Evolutionary conservation across 2,113 vertebrate genomes (phyloP).

Genomic region (Myrmecobius fasciatus): DNA sequence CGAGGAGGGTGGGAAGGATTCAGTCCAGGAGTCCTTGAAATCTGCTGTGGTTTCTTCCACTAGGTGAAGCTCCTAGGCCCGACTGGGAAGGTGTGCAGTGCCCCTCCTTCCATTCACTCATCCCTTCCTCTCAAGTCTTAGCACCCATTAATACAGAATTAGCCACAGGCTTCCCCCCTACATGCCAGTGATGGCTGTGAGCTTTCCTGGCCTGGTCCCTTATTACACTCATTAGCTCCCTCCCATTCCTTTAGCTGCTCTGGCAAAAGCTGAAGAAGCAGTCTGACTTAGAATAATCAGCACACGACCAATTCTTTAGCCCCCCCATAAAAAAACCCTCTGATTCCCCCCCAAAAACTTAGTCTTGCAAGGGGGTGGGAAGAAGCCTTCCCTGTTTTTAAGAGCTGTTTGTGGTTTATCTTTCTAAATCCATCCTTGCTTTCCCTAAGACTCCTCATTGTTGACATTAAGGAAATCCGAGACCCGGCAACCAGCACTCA

Average conservation of each 20-base stretch:
- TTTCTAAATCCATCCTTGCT: slow-evolving; percentile 17
- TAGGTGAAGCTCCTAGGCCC: slow-evolving; percentile 32
- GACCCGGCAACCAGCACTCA: slow-evolving; percentile 12
- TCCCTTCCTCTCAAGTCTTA: slow-evolving; percentile 9
- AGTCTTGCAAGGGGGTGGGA: slow-evolving; percentile 25
- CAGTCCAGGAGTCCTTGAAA: slow-evolving; percentile 44
- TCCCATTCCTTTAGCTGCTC: background rate
- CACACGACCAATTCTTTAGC: background rate
- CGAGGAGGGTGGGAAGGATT: background rate
- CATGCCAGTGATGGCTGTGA: slow-evolving; percentile 3
- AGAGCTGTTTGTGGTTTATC: slow-evolving; percentile 19
- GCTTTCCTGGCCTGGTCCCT: slow-evolving; percentile 4
- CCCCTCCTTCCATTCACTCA: slow-evolving; percentile 25
- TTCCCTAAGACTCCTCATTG: slow-evolving; percentile 15
- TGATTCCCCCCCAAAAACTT: background rate
- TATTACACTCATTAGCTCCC: background rate
- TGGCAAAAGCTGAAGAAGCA: slow-evolving; percentile 10
- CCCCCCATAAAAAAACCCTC: background rate
- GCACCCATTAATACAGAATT: background rate
- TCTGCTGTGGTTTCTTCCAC: slow-evolving; percentile 38
- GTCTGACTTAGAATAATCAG: background rate
- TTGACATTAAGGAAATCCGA: background rate
- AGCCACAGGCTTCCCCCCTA: slow-evolving; percentile 6
- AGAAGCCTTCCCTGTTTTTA: background rate
- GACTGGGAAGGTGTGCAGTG: background rate